Evolutionary conservation across 2,113 vertebrate species (phyloP), one percentile per base, ranked within the genome.

Genomic region (Orthonyx spaldingii): DNA sequence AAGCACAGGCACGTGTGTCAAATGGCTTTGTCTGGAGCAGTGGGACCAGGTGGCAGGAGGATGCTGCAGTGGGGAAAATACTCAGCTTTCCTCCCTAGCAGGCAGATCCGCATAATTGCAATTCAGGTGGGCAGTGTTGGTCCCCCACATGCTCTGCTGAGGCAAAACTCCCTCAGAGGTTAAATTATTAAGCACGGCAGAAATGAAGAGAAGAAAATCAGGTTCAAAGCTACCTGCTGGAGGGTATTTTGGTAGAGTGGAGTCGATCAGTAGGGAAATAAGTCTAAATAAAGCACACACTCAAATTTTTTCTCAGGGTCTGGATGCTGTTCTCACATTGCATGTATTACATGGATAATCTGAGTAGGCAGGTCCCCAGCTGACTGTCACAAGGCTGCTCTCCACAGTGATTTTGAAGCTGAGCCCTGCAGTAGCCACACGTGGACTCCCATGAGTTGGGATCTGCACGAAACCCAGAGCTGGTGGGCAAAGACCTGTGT

Each of bases 21-120:
- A 78, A 74, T 0, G 15, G 47, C 91, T 96, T 90, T 88, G 69
- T 70, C 80, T 91, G 53, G 64, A 91, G 61, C 21, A 87, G 85
- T 1, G 8, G 91, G 83, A 87, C 69, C 79, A 78, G 81, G 92
- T 78, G 96, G 95, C 16, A 19, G 49, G n/a, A 93, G 64, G 87
- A 88, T 65, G 50, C 75, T 93, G 84, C 87, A 86, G 81, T 57
- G 35, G 64, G 81, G 91, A 81, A 91, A 91, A 88, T 21, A 26
- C 16, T 72, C 90, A 84, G 69, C 23, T 82, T 46, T 59, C 61
- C 76, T 84, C 59, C 41, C 70, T 13, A 44, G 65, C 95, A 96
- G 95, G 75, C 32, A 33, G 37, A 84, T 39, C 90, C 78, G n/a
- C 30, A 47, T 79, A 92, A 94, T n/a, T 95, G 59, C 68, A 59